A percentile compares a stretch with the other conserved stretches of the same genome.
These are phyloP conservation scores for Erpobdella octoculata DNA, from an alignment of 2,888 invertebrate genomes.

Conservation along the genomic window DNA sequence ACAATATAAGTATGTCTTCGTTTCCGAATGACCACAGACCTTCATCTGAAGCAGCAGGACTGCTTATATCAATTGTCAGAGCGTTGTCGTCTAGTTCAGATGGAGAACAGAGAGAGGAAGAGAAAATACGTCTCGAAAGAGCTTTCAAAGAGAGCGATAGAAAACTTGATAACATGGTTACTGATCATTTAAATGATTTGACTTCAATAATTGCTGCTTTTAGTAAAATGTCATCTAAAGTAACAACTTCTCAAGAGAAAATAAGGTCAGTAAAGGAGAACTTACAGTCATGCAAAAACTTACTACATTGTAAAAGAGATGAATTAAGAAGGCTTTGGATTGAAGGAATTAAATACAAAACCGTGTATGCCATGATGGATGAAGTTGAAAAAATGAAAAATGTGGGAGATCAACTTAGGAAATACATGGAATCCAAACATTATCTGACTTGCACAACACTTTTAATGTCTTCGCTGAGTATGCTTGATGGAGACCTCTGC, in stretches of 20 bases:
- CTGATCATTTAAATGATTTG: conserved; percentile 75
- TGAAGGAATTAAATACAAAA: conserved; percentile 89
- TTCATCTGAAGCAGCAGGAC: conserved; percentile 41
- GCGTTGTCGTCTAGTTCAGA: conserved; percentile 58
- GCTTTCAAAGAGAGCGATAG: conserved; percentile 86
- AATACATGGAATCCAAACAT: conserved; percentile 65
- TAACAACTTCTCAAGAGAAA: conserved; percentile 67
- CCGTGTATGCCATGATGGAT: conserved; percentile 76
- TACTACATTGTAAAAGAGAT: conserved; percentile 80
- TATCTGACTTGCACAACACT: conserved; percentile 57
- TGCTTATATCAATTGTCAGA: conserved; percentile 83
- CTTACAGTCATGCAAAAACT: conserved; percentile 70
- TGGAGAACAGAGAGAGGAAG: conserved; percentile 34
- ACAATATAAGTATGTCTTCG: too few relatives aligned
- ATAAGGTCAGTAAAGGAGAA: conserved; percentile 73
- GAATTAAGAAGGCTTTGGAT: conserved; percentile 87
- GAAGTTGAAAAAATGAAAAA: conserved; percentile 56
- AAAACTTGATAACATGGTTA: conserved; percentile 74
- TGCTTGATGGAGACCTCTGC: conserved; percentile 66
- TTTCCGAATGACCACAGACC: background rate
- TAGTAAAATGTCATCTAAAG: conserved; percentile 66
- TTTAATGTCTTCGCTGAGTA: conserved; percentile 55
- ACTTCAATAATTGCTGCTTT: conserved; percentile 74
- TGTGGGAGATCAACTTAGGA: conserved; percentile 64
- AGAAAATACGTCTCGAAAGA: conserved; percentile 79